These are phyloP conservation scores for Bombus polaris DNA, from an alignment of 1,140 invertebrate species.

Conservation along the genomic window DNA sequence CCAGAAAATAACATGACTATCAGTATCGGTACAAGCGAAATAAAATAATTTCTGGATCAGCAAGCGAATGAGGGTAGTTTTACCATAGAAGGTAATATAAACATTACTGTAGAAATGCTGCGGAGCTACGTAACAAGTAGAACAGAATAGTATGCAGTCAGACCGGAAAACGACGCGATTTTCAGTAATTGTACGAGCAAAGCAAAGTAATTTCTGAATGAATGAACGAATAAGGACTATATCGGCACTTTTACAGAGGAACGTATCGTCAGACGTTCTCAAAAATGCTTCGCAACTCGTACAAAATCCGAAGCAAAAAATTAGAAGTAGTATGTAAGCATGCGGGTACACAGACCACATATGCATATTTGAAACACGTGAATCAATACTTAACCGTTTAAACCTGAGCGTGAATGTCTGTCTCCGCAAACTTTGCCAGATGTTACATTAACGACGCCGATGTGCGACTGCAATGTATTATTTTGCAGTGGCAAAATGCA, in stretches of 20 bases:
- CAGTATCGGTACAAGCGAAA: too few species aligned
- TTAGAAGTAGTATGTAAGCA: not conserved
- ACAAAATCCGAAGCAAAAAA: not conserved
- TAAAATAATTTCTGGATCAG: not conserved
- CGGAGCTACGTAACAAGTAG: not conserved
- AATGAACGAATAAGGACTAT: not conserved
- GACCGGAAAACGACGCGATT: not conserved
- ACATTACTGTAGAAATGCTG: too few species aligned
- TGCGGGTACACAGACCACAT: not conserved
- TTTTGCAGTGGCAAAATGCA: slow-evolving; percentile 32
- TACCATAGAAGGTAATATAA: too few species aligned
- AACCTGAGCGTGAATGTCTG: not conserved
- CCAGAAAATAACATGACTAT: not conserved
- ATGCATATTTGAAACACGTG: not conserved
- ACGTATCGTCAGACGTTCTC: too few species aligned
- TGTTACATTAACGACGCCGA: slow-evolving; percentile 39
- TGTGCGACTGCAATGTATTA: slow-evolving; percentile 46
- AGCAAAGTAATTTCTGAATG: not conserved
- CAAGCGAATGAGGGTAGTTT: not conserved
- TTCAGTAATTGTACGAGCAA: not conserved
- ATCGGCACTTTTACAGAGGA: not conserved
- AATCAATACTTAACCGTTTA: slow-evolving; percentile 43
- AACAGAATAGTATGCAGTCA: not conserved
- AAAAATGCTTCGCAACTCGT: not conserved
- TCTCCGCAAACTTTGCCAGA: slow-evolving; percentile 50